A percentile compares a stretch with the other conserved stretches of the same genome.
These are phyloP conservation scores for Candoia aspera DNA, from an alignment of 2,113 vertebrate species.

Conservation along the genomic window DNA sequence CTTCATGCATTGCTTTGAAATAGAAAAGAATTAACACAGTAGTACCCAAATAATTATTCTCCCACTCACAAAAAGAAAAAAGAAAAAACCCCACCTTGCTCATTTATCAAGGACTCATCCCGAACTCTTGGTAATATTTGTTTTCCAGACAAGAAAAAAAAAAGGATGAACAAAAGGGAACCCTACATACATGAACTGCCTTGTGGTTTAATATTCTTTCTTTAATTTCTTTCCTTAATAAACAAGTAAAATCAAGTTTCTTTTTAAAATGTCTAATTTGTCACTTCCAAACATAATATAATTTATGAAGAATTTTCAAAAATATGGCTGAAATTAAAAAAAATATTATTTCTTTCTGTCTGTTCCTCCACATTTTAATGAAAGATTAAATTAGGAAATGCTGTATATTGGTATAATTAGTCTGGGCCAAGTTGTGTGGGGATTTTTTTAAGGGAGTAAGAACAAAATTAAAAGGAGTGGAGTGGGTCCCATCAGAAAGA, in stretches of 20 bases:
- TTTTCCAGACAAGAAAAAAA: background rate
- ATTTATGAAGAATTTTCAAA: background rate
- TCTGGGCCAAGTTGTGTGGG: background rate
- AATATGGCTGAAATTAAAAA: background rate
- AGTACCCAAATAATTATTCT: background rate
- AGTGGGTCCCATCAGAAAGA: background rate
- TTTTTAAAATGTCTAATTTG: background rate
- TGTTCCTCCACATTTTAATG: background rate
- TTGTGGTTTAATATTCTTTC: background rate
- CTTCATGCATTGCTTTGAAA: constrained; percentile 93
- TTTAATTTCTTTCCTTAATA: background rate
- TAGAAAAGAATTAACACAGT: constrained; percentile 26
- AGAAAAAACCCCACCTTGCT: background rate
- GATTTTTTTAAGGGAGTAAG: background rate
- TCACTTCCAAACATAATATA: background rate
- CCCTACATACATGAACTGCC: background rate
- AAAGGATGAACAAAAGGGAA: background rate
- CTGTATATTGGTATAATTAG: background rate
- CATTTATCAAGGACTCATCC: background rate
- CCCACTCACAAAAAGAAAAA: background rate
- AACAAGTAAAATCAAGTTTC: background rate
- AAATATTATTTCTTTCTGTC: background rate
- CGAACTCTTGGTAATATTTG: background rate
- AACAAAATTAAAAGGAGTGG: background rate
- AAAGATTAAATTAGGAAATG: background rate